These are phyloP conservation scores for Pogonocichla stellata DNA, from an alignment of 2,113 vertebrate genomes.

Conservation along the genomic window DNA sequence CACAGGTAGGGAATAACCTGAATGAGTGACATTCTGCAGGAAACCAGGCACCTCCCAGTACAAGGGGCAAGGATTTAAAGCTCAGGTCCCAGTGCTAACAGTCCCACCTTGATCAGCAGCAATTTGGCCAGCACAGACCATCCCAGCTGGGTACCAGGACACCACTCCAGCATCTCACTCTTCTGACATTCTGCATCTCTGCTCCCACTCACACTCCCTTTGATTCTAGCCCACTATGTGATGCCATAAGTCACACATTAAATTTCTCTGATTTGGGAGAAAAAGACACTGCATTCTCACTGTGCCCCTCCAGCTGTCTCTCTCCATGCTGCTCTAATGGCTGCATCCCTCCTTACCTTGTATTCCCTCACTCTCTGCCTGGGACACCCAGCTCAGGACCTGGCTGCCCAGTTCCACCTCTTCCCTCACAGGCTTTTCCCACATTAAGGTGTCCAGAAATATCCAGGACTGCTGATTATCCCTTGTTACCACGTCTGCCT, in stretches of 20 bases:
- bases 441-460: background rate
- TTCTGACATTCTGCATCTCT: background rate
- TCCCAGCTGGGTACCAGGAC: background rate
- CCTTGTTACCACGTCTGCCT: background rate
- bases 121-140: accelerated
- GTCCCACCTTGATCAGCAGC: accelerated
- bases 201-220: background rate
- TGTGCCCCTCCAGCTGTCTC: too few species aligned
- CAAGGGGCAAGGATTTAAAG: background rate
- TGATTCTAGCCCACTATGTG: background rate
- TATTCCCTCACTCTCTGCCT: background rate
- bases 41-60: background rate
- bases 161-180: background rate
- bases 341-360: background rate
- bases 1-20: background rate
- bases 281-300: accelerated
- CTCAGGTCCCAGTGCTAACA: background rate
- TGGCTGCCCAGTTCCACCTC: background rate
- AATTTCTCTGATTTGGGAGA: background rate
- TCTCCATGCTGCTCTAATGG: accelerated
- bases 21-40: background rate
- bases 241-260: background rate
- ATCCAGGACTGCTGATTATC: background rate
- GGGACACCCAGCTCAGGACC: background rate
- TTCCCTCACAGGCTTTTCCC: background rate